These are phyloP conservation scores for Decapterus maruadsi DNA, from an alignment of 2,797 vertebrate species.

Conservation along the genomic window DNA sequence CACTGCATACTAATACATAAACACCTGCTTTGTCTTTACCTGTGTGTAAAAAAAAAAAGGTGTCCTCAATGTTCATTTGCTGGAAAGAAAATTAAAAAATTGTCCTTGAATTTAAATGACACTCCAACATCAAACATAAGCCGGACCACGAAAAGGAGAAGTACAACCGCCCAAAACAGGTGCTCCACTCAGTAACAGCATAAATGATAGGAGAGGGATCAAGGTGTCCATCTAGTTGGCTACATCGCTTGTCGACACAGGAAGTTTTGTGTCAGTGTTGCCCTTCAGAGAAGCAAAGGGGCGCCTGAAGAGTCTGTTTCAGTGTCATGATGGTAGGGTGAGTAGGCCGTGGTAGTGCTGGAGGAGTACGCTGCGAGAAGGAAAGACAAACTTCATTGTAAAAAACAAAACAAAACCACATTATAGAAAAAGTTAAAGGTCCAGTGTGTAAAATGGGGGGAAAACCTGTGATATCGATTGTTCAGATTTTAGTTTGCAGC, in stretches of 20 bases:
- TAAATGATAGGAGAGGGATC: slow-evolving; percentile 24
- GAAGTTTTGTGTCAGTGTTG: neutral
- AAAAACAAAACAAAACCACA: neutral
- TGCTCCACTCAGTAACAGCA: slow-evolving; percentile 72
- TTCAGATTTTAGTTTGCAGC: too few species aligned
- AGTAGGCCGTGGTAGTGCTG: slow-evolving; percentile 86
- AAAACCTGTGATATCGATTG: too few species aligned
- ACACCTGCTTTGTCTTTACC: slow-evolving; percentile 19
- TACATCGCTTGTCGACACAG: slow-evolving; percentile 9
- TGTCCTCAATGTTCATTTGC: slow-evolving; percentile 23
- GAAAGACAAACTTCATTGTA: slow-evolving; percentile 10
- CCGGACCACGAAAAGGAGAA: slow-evolving; percentile 37
- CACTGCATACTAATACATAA: slow-evolving; percentile 55
- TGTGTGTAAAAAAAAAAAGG: slow-evolving; percentile 1
- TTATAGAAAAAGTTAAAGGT: neutral
- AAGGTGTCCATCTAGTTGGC: slow-evolving; percentile 12
- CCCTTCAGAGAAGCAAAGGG: slow-evolving; percentile 89
- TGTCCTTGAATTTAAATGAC: slow-evolving; percentile 37
- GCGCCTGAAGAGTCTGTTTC: slow-evolving; percentile 94
- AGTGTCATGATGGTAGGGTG: slow-evolving; percentile 89
- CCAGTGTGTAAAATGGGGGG: too few species aligned
- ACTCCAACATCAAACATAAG: slow-evolving; percentile 50
- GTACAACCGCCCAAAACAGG: slow-evolving; percentile 44
- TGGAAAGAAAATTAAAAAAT: slow-evolving; percentile 31
- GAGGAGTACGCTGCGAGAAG: slow-evolving; percentile 75